A percentile compares a stretch with the other conserved stretches of the same genome.
phyloP scores from a whole-genome alignment of 2,888 invertebrate species.

The Lathronympha strigana region DNA sequence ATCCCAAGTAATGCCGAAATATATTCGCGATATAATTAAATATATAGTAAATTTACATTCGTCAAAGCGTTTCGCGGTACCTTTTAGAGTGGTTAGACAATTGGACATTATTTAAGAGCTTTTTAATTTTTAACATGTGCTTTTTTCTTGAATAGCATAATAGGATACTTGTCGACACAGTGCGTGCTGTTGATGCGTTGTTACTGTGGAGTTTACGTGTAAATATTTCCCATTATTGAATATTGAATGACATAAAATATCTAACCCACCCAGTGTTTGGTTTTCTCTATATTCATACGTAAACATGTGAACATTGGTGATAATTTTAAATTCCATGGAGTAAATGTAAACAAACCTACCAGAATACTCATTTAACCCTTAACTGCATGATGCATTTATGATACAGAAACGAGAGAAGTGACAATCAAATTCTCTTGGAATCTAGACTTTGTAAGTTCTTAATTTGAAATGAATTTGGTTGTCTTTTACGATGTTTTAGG shows the following conservation, averaged over 20 bases:
- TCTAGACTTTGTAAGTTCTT: too few species aligned
- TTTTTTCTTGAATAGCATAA: slow-evolving; percentile 47
- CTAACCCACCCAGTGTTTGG: slow-evolving; percentile 19
- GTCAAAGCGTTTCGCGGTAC: slow-evolving; percentile 49
- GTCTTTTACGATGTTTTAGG: too few species aligned
- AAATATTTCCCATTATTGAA: slow-evolving; percentile 36
- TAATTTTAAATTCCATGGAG: slow-evolving; percentile 57
- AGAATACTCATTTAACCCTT: not conserved
- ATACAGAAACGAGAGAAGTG: too few species aligned
- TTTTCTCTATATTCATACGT: slow-evolving; percentile 55
- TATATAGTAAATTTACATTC: too few species aligned
- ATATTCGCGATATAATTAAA: too few species aligned
- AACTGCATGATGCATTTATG: too few species aligned
- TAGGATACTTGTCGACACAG: slow-evolving; percentile 49
- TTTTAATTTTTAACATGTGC: slow-evolving; percentile 61
- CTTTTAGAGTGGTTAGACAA: slow-evolving; percentile 63
- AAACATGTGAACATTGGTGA: slow-evolving; percentile 52
- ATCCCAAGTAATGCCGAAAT: too few species aligned
- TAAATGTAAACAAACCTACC: slow-evolving; percentile 73
- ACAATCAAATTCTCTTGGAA: too few species aligned
- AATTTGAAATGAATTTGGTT: too few species aligned
- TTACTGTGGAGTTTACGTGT: slow-evolving; percentile 54
- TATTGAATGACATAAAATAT: slow-evolving; percentile 22
- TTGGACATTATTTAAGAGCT: slow-evolving; percentile 63
- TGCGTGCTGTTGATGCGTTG: slow-evolving; percentile 59